A percentile compares a stretch with the other conserved stretches of the same genome.
Evolutionary conservation across 1,140 invertebrate species (phyloP).

Genomic region (Dinoponera quadriceps): DNA sequence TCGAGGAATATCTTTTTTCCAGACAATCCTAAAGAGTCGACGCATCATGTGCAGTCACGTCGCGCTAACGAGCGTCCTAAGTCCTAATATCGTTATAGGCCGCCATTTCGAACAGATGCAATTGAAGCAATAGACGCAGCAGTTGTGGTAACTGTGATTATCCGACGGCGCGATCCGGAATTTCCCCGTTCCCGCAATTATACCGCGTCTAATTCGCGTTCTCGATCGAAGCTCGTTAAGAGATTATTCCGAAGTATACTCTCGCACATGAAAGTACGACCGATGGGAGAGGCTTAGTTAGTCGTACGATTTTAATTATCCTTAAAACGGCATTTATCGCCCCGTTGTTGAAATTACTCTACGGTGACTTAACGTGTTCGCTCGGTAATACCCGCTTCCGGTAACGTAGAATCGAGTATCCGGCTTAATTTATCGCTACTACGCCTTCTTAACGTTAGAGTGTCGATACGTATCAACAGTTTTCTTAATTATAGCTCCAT

Average conservation of each 20-base stretch:
- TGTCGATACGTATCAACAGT: neutral
- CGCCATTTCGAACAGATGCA: constrained; percentile 3
- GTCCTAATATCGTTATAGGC: constrained; percentile 45
- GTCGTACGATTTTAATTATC: constrained; percentile 59
- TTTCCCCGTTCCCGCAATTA: constrained; percentile 10
- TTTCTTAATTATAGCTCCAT: neutral
- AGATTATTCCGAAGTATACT: constrained; percentile 56
- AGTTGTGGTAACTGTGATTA: constrained; percentile 32
- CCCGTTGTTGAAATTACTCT: constrained; percentile 26
- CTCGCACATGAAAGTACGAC: constrained; percentile 28
- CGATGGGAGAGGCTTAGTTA: constrained; percentile 40
- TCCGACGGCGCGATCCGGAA: neutral
- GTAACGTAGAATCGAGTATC: neutral
- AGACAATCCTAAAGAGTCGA: constrained; percentile 4
- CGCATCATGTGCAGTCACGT: constrained; percentile 23
- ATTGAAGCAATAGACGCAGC: neutral
- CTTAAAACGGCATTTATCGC: constrained; percentile 39
- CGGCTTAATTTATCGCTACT: neutral
- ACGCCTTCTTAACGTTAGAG: neutral
- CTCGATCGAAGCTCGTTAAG: constrained; percentile 51
- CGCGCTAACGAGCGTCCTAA: constrained; percentile 44
- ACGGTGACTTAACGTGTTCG: constrained; percentile 32
- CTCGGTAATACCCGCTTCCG: constrained; percentile 19
- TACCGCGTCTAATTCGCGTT: constrained; percentile 40
- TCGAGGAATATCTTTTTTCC: neutral